A percentile compares a stretch with the other conserved stretches of the same genome.
These are phyloP conservation scores for Carassius auratus DNA, from an alignment of 2,113 vertebrate genomes.

Conservation along the genomic window DNA sequence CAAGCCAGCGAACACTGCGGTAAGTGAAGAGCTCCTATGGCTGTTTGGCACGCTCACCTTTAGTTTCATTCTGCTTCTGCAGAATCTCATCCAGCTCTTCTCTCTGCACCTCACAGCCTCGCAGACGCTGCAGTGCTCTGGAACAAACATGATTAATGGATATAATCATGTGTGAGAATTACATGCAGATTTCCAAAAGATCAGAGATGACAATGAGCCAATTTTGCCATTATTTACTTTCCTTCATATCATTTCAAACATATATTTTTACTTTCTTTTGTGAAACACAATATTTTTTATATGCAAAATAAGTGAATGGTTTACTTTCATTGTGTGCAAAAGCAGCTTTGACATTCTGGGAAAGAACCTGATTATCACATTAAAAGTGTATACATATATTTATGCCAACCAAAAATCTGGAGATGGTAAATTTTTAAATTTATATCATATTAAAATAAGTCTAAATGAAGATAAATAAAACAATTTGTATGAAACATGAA, in stretches of 20 bases:
- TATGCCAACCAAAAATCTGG: too few species aligned
- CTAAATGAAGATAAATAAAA: neutral
- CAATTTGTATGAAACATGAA: neutral
- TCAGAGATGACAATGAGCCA: too few species aligned
- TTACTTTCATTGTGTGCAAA: too few species aligned
- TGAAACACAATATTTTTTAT: too few species aligned
- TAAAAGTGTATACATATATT: too few species aligned
- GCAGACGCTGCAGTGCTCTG: conserved; percentile 80
- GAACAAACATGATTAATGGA: conserved; percentile 20
- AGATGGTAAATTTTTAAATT: neutral
- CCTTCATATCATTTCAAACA: too few species aligned
- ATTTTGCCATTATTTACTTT: too few species aligned
- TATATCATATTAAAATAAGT: neutral
- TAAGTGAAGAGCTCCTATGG: conserved; percentile 83
- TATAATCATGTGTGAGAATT: neutral
- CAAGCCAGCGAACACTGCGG: conserved; percentile 77
- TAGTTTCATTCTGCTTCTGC: conserved; percentile 77
- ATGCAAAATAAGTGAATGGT: too few species aligned
- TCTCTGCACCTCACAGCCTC: conserved; percentile 73
- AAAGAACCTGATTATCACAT: too few species aligned
- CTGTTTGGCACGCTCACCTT: conserved; percentile 65
- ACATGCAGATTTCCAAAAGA: neutral
- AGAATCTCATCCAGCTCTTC: conserved; percentile 85
- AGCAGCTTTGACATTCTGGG: too few species aligned
- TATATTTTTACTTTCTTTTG: too few species aligned